phyloP scores from a whole-genome alignment of 1,140 invertebrate genomes.

The Saccostrea glomerata region DNA sequence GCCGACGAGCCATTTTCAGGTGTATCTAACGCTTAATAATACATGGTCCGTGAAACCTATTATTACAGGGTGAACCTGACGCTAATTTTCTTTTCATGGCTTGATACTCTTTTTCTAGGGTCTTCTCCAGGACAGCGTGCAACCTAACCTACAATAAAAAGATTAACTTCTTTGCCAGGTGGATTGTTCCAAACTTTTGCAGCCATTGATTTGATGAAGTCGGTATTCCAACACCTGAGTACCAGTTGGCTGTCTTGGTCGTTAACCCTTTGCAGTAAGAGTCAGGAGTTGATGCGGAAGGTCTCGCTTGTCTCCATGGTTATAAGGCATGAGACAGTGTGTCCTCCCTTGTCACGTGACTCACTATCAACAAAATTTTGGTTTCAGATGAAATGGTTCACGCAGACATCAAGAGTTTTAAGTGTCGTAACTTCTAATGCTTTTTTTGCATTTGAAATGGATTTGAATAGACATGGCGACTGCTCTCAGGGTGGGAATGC shows the following conservation, averaged over 20 bases:
- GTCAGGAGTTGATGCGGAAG: slow-evolving; percentile 44
- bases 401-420: no score
- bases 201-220: neutral
- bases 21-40: neutral
- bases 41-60: slow-evolving; percentile 18
- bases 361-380: neutral
- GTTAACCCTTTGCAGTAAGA: neutral
- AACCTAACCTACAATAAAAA: neutral
- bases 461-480: slow-evolving; percentile 27
- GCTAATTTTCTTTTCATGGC: neutral
- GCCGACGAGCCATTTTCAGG: neutral
- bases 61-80: neutral
- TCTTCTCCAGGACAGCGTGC: neutral
- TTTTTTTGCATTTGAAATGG: no score
- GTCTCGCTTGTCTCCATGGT: slow-evolving; percentile 62
- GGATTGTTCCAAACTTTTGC: neutral
- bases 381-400: neutral
- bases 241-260: neutral
- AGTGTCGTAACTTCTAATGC: no score
- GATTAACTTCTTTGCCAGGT: neutral
- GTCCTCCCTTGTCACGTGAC: slow-evolving; percentile 62
- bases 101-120: slow-evolving; percentile 21
- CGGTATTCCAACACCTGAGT: neutral
- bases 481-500: slow-evolving; percentile 60
- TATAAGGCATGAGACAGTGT: slow-evolving; percentile 65